A percentile compares a stretch with the other conserved stretches of the same genome.
Conservation (phyloP, 1,140 invertebrate species). For the Neomicropteryx cornuta region DNA sequence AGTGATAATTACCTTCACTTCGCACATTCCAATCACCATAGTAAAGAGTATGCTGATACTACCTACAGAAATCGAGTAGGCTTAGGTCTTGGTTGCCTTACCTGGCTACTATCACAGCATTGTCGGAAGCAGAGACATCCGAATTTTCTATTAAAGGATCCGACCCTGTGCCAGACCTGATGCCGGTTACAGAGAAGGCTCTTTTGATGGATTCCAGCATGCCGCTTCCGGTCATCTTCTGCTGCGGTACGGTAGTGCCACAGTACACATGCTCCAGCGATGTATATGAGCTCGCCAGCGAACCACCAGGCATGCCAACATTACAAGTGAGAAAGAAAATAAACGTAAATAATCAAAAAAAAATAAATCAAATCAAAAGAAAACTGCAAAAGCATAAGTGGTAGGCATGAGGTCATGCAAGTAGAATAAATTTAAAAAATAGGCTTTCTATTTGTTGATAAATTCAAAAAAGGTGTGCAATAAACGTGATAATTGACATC, state of each 20-base stretch:
- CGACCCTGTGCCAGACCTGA: slow-evolving; percentile 32
- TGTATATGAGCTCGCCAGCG: slow-evolving; percentile 50
- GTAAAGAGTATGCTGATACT: background rate
- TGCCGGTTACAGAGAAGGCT: slow-evolving; percentile 42
- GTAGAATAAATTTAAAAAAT: too few species aligned
- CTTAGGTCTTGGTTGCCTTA: too few species aligned
- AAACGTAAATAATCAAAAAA: slow-evolving; percentile 11
- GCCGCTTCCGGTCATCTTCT: slow-evolving; percentile 36
- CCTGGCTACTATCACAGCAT: slow-evolving; percentile 41
- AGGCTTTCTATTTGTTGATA: too few species aligned
- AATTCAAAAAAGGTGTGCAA: too few species aligned
- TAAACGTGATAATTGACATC: too few species aligned
- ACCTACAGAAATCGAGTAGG: too few species aligned
- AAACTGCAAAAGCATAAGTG: too few species aligned
- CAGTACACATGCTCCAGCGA: slow-evolving; percentile 54
- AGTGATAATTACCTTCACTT: too few species aligned
- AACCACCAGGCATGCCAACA: slow-evolving; percentile 38
- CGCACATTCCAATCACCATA: background rate
- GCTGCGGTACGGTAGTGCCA: slow-evolving; percentile 47
- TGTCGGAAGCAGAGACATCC: slow-evolving; percentile 23
- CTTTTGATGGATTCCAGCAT: slow-evolving; percentile 51
- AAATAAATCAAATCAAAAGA: too few species aligned
- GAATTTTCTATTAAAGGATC: slow-evolving; percentile 39
- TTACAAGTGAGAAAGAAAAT: slow-evolving; percentile 10
- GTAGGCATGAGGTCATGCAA: too few species aligned